Evolutionary conservation across 2,888 invertebrate species (phyloP).

Genomic region (Lissonota sp.): DNA sequence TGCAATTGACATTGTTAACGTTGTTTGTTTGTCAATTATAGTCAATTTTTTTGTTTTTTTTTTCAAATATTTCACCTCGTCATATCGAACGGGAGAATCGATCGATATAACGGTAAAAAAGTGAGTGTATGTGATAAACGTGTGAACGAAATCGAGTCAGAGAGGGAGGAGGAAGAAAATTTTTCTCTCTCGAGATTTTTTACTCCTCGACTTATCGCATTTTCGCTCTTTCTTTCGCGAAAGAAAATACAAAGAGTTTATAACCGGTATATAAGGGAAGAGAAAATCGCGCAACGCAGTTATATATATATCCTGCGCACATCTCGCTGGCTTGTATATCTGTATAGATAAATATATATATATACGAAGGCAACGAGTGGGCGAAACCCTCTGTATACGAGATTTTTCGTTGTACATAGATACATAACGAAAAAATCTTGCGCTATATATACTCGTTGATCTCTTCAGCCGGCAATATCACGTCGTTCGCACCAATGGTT

Average conservation of each 20-base stretch:
- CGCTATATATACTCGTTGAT: conserved; percentile 52
- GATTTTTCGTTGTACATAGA: conserved; percentile 16
- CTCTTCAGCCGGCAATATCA: conserved; percentile 64
- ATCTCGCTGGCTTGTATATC: conserved; percentile 16
- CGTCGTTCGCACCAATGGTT: conserved; percentile 81
- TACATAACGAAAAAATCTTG: not conserved
- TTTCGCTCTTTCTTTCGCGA: conserved; percentile 12
- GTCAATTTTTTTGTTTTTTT: conserved; percentile 7
- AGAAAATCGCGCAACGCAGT: conserved; percentile 44
- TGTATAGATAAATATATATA: conserved; percentile 3
- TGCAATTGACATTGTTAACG: conserved; percentile 53
- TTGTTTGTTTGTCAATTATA: conserved; percentile 31
- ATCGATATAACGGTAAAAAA: conserved; percentile 26
- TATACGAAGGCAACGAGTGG: conserved; percentile 15
- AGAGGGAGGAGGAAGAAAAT: not conserved
- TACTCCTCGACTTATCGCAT: not conserved
- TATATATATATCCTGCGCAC: conserved; percentile 38
- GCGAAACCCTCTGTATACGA: conserved; percentile 30
- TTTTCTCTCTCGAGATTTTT: conserved; percentile 3
- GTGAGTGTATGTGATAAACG: conserved; percentile 50
- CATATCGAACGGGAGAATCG: not conserved
- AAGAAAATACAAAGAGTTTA: conserved; percentile 35
- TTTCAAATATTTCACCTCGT: not conserved
- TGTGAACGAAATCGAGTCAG: conserved; percentile 10
- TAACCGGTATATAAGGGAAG: conserved; percentile 16